Conservation (phyloP, 2,113 vertebrate species). For the Melanerpes formicivorus region DNA sequence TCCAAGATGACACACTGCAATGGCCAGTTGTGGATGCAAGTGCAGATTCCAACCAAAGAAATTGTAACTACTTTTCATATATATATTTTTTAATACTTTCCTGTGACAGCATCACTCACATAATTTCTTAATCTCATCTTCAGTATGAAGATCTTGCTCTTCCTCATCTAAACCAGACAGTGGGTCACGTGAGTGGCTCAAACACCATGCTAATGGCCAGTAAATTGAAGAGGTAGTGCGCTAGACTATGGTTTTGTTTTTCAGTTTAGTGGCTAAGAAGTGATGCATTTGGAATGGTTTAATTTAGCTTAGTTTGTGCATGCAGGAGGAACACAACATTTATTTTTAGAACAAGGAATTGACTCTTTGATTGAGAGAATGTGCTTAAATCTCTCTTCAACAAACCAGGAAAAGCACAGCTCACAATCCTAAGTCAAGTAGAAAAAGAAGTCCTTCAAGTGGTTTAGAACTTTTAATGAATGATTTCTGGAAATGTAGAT, state of each 20-base stretch:
- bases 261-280: neutral
- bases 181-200: neutral
- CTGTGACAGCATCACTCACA: neutral
- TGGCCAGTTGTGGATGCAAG: neutral
- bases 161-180: neutral
- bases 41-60: neutral
- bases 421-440: neutral
- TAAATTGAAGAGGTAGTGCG: neutral
- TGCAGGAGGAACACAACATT: neutral
- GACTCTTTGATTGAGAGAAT: neutral
- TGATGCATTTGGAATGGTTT: neutral
- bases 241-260: neutral
- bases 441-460: neutral
- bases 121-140: neutral
- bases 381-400: neutral
- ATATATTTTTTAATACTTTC: neutral
- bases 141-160: neutral
- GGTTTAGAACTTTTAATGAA: neutral
- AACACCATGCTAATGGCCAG: neutral
- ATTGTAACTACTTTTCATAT: neutral
- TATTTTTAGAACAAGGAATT: neutral
- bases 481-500: neutral
- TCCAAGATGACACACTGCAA: neutral
- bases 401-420: neutral
- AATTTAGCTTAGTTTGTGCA: neutral